Evolutionary conservation across 2,888 invertebrate genomes (phyloP).

Genomic region (Pammene aurita): DNA sequence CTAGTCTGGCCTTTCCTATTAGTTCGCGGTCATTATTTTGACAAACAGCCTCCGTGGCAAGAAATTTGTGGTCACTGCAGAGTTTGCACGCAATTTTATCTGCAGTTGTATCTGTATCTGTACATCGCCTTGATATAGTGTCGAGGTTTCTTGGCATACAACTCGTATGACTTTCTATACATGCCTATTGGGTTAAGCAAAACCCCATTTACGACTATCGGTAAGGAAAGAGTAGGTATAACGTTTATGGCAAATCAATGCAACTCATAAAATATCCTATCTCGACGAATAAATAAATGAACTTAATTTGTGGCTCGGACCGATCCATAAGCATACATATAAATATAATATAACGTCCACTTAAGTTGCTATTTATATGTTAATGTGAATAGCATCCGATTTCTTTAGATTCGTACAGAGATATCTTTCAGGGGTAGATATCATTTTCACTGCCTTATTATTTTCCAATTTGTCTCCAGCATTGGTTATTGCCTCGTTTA

Average conservation of each 20-base stretch:
- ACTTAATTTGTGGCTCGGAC: conserved; percentile 26
- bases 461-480: conserved; percentile 81
- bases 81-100: conserved; percentile 71
- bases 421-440: conserved; percentile 77
- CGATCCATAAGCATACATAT: conserved; percentile 55
- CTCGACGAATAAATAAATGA: conserved; percentile 28
- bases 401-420: conserved; percentile 76
- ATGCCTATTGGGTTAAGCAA: conserved; percentile 22
- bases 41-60: conserved; percentile 73
- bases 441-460: conserved; percentile 83
- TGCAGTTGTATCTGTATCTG: conserved; percentile 72
- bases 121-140: conserved; percentile 67
- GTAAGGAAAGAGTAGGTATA: conserved; percentile 3
- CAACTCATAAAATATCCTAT: conserved; percentile 27
- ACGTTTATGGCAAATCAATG: conserved; percentile 27
- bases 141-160: conserved; percentile 57
- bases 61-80: conserved; percentile 79
- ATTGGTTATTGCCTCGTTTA: conserved; percentile 80
- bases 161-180: conserved; percentile 21
- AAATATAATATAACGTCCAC: conserved; percentile 73
- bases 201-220: neutral
- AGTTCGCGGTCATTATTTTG: conserved; percentile 79
- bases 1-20: conserved; percentile 59
- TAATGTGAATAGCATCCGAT: conserved; percentile 74
- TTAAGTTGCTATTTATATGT: conserved; percentile 82